Percentiles rank a stretch among this genome's conserved stretches.
phyloP scores from a whole-genome alignment of 2,888 invertebrate species.

The Ormyrus thymus region DNA sequence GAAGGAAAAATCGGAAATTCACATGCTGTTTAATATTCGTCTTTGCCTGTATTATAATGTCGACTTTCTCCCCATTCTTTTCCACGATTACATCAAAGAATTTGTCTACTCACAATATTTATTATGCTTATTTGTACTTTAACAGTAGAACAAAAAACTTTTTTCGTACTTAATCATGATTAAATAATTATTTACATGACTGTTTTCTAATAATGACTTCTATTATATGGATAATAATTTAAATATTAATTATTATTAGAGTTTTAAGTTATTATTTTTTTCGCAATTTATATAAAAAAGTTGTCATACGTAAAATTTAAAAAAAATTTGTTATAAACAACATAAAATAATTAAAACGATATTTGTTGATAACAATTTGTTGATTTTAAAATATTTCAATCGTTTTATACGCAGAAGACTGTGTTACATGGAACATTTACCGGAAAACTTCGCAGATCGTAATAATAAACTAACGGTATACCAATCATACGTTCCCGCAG shows the following conservation, averaged over 20 bases:
- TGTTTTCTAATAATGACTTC: too few relatives aligned
- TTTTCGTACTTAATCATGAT: background rate
- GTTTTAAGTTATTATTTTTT: too few relatives aligned
- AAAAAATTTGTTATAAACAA: too few relatives aligned
- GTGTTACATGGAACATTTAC: background rate
- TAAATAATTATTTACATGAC: too few relatives aligned
- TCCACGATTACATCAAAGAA: slow-evolving; percentile 20
- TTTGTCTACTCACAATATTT: background rate
- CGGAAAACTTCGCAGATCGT: background rate
- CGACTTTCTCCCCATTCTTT: slow-evolving; percentile 31
- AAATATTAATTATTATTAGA: too few relatives aligned
- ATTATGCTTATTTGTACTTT: background rate
- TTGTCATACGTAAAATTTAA: too few relatives aligned
- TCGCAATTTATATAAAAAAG: too few relatives aligned
- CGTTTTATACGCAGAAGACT: background rate
- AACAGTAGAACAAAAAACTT: background rate
- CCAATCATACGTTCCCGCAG: slow-evolving; percentile 14
- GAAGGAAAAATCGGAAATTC: slow-evolving; percentile 4
- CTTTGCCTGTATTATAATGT: slow-evolving; percentile 9
- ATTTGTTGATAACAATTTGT: background rate
- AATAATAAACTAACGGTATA: slow-evolving; percentile 13
- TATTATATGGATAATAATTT: too few relatives aligned
- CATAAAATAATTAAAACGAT: too few relatives aligned
- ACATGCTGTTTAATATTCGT: slow-evolving; percentile 26
- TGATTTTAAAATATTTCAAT: background rate